Evolutionary conservation across 2,113 vertebrate genomes (phyloP).

Genomic region (Poeciliopsis turrubarensis): DNA sequence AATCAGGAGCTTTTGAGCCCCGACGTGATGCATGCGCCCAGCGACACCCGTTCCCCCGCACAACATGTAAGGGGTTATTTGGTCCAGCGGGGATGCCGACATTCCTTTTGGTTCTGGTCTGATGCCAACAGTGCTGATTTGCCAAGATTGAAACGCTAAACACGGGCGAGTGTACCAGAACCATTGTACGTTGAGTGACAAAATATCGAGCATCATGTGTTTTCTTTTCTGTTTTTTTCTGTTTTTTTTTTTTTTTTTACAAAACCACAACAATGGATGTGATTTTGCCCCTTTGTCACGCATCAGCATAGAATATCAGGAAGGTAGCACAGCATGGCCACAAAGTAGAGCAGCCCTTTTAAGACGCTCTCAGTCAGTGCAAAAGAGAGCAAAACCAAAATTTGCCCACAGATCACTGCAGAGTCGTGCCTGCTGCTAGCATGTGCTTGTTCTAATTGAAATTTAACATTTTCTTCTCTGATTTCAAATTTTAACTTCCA

Average conservation of each 20-base stretch:
- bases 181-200: conserved; percentile 40
- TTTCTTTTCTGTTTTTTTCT: conserved; percentile 24
- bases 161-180: conserved; percentile 19
- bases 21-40: not conserved
- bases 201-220: conserved; percentile 39
- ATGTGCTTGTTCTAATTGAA: too few species aligned
- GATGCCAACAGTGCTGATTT: not conserved
- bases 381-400: conserved; percentile 35
- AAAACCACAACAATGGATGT: conserved; percentile 56
- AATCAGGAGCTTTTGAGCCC: not conserved
- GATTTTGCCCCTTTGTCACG: conserved; percentile 51
- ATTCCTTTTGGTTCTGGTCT: conserved; percentile 11
- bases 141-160: conserved; percentile 6
- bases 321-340: conserved; percentile 38
- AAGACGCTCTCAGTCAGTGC: conserved; percentile 43
- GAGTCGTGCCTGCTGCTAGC: too few species aligned
- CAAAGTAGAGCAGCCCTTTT: conserved; percentile 60
- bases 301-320: conserved; percentile 49
- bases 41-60: not conserved
- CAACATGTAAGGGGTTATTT: conserved; percentile 6
- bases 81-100: not conserved
- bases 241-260: not conserved
- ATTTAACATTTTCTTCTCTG: too few species aligned
- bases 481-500: too few species aligned
- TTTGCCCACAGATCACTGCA: conserved; percentile 33